Base-by-base conservation (phyloP, 2,797 vertebrate species). In the Prionace glauca region DNA sequence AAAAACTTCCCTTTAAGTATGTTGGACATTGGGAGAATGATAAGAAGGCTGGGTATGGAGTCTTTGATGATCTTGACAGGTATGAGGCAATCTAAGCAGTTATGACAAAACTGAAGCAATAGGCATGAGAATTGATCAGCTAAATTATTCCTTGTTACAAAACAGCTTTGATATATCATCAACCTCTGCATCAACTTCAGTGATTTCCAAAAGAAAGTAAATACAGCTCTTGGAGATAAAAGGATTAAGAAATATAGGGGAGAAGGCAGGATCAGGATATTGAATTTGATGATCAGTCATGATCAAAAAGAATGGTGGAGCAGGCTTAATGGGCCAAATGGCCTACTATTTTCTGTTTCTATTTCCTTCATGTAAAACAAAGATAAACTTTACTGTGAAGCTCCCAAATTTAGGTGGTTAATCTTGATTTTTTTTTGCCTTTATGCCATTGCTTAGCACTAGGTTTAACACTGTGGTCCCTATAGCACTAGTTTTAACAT, bases 1-100 rank as follows among this genome's bases (percentile, higher is more conserved):
- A 96, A 0, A 67, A 96, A 0, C 96, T 84, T 12, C 96, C 97
- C 0, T 97, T 96, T 95, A 97, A 91, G 95, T 98, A 98, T 96
- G 97, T 97, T 0, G 98, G 98, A 18, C 97, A 98, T n/a, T 98
- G 98, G 98, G 96, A 97, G 29, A 96, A 96, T 0, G 97, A 97
- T 96, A 97, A 96, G 96, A 97, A 97, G 96, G 96, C 95, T 0
- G 98, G 98, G 18, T 98, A 98, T 0, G 98, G 98, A 1, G 9
- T 98, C 0, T 96, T 97, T 96, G 98, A 98, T 0, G 97, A 97
- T 86, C 56, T 88, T 1, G 96, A 97, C 22, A 97, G 97, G 98
- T n/a, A 95, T 8, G 71, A 87, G 22, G 2, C 41, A 22, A 69
- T 84, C 5, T 79, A 29, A 29, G 29, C n/a, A 45, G 94, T 9